Percentiles rank a stretch among this genome's conserved stretches.
These are phyloP conservation scores for Gibbula magus DNA, from an alignment of 2,888 invertebrate species.

Conservation along the genomic window DNA sequence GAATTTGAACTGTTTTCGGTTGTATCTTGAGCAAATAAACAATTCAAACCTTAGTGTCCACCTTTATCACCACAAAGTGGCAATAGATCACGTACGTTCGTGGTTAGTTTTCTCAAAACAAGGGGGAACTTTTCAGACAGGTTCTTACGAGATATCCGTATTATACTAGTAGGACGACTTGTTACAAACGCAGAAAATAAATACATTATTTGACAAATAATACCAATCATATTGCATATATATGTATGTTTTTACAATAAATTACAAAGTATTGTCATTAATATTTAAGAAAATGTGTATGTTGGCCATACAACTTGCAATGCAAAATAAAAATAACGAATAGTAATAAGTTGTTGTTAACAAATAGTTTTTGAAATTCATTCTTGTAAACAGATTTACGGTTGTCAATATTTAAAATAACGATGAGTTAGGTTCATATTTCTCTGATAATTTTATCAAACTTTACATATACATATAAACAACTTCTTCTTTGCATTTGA, in stretches of 20 bases:
- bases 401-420: constrained; percentile 30
- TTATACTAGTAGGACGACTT: neutral
- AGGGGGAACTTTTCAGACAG: constrained; percentile 7
- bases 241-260: too few relatives aligned
- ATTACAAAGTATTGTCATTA: too few relatives aligned
- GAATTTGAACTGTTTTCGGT: neutral
- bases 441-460: too few relatives aligned
- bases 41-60: neutral
- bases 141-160: constrained; percentile 4
- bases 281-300: too few relatives aligned
- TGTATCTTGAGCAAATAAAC: neutral
- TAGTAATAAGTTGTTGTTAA: neutral
- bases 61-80: neutral
- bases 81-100: neutral
- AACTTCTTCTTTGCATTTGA: too few relatives aligned
- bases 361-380: neutral
- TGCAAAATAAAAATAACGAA: too few relatives aligned
- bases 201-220: too few relatives aligned
- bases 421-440: too few relatives aligned
- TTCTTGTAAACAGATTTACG: constrained; percentile 17
- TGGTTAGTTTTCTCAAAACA: neutral
- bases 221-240: too few relatives aligned
- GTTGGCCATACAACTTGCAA: too few relatives aligned
- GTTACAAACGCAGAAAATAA: too few relatives aligned
- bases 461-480: too few relatives aligned